phyloP scores from a whole-genome alignment of 1,140 invertebrate genomes.

The Adoxophyes honmai region DNA sequence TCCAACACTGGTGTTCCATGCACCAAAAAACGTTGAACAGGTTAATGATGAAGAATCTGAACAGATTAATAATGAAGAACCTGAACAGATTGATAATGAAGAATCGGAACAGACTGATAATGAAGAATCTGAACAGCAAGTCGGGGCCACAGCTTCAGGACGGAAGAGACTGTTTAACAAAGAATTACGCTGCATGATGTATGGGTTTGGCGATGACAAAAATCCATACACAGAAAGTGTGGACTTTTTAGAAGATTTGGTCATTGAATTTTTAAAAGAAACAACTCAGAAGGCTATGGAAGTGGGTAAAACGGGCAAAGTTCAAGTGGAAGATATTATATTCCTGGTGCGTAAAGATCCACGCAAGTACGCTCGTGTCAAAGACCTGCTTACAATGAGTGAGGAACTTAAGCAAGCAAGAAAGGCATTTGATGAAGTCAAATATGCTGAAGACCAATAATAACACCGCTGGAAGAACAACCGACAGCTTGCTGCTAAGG shows the following conservation, averaged over 20 bases:
- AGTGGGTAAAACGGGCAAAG: conserved; percentile 94
- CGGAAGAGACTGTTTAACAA: conserved; percentile 92
- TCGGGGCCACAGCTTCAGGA: conserved; percentile 80
- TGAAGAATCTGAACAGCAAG: conserved; percentile 62
- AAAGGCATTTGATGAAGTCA: conserved; percentile 99
- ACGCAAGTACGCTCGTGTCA: conserved; percentile 98
- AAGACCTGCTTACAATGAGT: conserved; percentile 98
- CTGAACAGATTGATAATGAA: too few species aligned
- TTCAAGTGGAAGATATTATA: conserved; percentile 98
- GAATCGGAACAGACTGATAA: conserved; percentile 65
- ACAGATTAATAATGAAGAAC: too few species aligned
- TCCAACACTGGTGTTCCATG: too few species aligned
- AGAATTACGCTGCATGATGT: conserved; percentile 99
- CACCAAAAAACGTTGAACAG: too few species aligned
- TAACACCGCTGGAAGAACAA: conserved; percentile 50
- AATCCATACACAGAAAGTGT: conserved; percentile 99
- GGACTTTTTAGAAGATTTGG: conserved; percentile 97
- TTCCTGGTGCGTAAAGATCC: conserved; percentile 98
- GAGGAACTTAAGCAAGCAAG: conserved; percentile 99
- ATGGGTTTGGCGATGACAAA: conserved; percentile 99
- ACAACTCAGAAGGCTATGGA: conserved; percentile 97
- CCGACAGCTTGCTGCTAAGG: conserved; percentile 58
- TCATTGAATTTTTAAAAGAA: conserved; percentile 98
- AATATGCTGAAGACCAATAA: conserved; percentile 84
- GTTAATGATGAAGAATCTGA: too few species aligned